Base-by-base conservation (phyloP, 2,113 vertebrate species). In the Cephalophus harveyi region DNA sequence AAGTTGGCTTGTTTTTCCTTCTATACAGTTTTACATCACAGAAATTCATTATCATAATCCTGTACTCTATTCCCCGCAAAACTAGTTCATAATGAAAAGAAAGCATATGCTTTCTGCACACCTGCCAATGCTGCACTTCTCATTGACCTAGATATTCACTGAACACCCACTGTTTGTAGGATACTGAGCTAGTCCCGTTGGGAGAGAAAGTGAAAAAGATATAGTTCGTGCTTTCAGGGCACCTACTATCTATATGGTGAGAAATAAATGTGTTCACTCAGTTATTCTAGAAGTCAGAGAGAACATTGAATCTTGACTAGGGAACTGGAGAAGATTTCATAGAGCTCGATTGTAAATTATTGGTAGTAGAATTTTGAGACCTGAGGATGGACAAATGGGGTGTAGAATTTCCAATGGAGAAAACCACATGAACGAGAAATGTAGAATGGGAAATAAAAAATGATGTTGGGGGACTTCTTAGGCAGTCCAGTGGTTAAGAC, bases 41-140 rank as follows among this genome's bases (percentile, higher is more conserved):
- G 71, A 97, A 94, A 93, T 59, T 85, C 64, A 94, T 78, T 83
- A 67, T 87, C 46, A 59, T 79, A 89, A 95, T 30, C 36, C 76
- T 93, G 40, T 40, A 17, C 50, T 88, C 15, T n/a, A 83, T 90
- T 97, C 71, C 40, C n/a, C 1, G n/a, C 21, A 64, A 95, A 92
- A 89, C 83, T 30, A 85, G 43, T 57, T 83, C 62, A 48, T 33
- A 89, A 89, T 59, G 54, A 89, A 82, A 94, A 87, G 79, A 33
- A 96, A 67, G n/a, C 71, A 43, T 17, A 76, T 36, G n/a, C 64
- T 60, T 97, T 83, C 55, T 27, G 50, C 83, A 81, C 55, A 62
- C 74, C 79, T 94, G 50, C 55, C 30, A 86, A 28, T 33, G 30
- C 9, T 17, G 23, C 36, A 36, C 33, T 93, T 94, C 87, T 82